These are phyloP conservation scores for Cuculus canorus DNA, from an alignment of 2,797 vertebrate species.

Conservation along the genomic window DNA sequence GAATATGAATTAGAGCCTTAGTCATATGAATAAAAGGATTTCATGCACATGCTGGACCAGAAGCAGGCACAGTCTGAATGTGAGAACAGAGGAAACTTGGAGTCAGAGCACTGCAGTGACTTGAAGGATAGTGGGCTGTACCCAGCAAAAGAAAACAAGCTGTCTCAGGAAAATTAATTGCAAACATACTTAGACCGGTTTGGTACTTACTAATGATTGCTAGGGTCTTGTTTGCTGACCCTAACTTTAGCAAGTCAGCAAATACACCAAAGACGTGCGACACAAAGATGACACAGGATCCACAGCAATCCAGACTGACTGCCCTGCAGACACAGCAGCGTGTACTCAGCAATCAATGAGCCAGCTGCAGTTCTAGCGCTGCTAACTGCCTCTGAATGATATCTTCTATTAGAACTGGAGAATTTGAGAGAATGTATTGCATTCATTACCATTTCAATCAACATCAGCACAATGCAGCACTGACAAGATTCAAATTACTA, in stretches of 20 bases:
- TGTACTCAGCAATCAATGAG: not conserved
- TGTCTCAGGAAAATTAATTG: not conserved
- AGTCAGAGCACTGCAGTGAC: not conserved
- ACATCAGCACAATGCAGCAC: constrained; percentile 37
- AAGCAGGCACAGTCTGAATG: not conserved
- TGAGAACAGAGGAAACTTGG: not conserved
- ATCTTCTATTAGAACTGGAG: not conserved
- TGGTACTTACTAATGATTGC: not conserved
- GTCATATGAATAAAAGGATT: not conserved
- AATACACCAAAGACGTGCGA: not conserved
- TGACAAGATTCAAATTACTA: constrained; percentile 41
- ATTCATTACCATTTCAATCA: constrained; percentile 66
- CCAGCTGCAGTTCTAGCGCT: constrained; percentile 21
- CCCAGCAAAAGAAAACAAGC: not conserved
- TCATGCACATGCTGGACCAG: not conserved
- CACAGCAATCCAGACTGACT: not conserved
- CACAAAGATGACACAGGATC: not conserved
- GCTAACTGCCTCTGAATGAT: constrained; percentile 26
- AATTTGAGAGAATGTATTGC: not conserved
- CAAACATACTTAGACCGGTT: not conserved
- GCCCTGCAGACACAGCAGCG: constrained; percentile 4
- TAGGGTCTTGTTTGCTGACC: not conserved
- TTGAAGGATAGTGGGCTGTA: not conserved
- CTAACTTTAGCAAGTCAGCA: not conserved
- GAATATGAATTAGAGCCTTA: not conserved